Base-by-base conservation (phyloP, 2,888 invertebrate genomes). In the Microplitis deprimator region DNA sequence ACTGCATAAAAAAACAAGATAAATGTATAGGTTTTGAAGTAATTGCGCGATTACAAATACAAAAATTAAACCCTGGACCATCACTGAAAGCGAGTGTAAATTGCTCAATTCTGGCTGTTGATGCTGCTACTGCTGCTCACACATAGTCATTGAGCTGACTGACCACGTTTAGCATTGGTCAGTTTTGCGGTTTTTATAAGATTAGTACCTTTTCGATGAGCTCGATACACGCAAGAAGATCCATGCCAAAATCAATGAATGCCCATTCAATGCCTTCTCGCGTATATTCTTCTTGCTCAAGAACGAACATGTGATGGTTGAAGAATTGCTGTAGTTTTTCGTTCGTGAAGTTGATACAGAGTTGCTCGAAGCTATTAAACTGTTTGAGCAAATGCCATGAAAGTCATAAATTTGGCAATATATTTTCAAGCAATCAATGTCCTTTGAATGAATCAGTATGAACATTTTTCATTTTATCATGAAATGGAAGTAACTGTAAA, bases 261-360 rank as follows among this genome's bases (percentile, higher is more conserved):
- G 94, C 94, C 96, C 96, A 97, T 90, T 95, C 94, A 92, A 97
- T 96, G 90, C 96, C 96, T 92, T 97, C 96, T 85, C 94, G 93
- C 90, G 96, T 94, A 92, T 96, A 97, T 91, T 96, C 96, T 92
- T 97, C 96, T 93, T 96, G 96, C 92, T 96, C 96, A 90, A 97
- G 93, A 84, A 97, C 96, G 91, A 96, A 96, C 96, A 97, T 97
- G 92, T 97, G 95, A 90, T 96, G 96, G 91, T 96, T 96, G 94
- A 97, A 97, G 93, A 96, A 97, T 92, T 97, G 96, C 92, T 97
- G 96, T 88, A 97, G 93, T 91, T 96, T 95, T 92, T 96, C 96
- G 91, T 96, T 97, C 90, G 96, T 97, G 92, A 96, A 97, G 93
- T 96, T 96, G 93, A 96, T 96, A 92, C 96, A 97, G 89, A 96